Evolutionary conservation across 2,888 invertebrate species (phyloP), one percentile per base, ranked within the genome.

Genomic region (Cordylochernes scorpioides): DNA sequence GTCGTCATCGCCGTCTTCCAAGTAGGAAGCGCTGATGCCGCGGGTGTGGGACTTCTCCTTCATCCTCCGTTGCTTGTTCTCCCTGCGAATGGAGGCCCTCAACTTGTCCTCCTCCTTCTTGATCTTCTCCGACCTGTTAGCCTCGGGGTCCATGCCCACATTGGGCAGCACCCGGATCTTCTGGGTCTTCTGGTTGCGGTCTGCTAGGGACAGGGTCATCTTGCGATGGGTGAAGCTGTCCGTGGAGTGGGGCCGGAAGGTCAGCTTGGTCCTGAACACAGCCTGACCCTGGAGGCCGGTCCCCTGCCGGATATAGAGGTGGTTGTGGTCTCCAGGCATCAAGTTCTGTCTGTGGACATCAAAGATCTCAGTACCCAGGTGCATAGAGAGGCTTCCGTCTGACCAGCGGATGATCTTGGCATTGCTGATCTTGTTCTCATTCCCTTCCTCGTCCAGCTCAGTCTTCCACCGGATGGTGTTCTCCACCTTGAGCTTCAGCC

Each of bases 191-290:
- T 77, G 71, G 24, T 82, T 75, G 29, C 88, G 64, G 55, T 97
- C 94, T 0, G 94, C 94, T 42, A 94, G 60, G 0, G 88, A 91
- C 55, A 94, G 64, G 0, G 94, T 97, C 75, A 97, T 91, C 64
- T 97, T 97, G 42, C 88, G 67, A 54, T 97, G 94, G 0, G 97
- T 97, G 57, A 91, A 86, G 14, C 91, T 91, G 51, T 97, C 94
- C 0, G 94, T 97, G 1, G 94, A 94, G 52, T 91, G 88, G 0
- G 97, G 97, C 24, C 57, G 51, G 69, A 97, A 97, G 2, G 84
- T 80, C 1, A 97, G 59, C 54, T 94, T 94, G 0, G 86, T 88
- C 22, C 80, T 65, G 59, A 97, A 94, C 17, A 97, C 82, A 0
- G 88, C 80, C 53, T 94, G 94, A 0, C 91, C 94, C 48, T 91